phyloP scores from a whole-genome alignment of 35 echinoderm and acorn worm genomes.

The Amphiura filiformis region DNA sequence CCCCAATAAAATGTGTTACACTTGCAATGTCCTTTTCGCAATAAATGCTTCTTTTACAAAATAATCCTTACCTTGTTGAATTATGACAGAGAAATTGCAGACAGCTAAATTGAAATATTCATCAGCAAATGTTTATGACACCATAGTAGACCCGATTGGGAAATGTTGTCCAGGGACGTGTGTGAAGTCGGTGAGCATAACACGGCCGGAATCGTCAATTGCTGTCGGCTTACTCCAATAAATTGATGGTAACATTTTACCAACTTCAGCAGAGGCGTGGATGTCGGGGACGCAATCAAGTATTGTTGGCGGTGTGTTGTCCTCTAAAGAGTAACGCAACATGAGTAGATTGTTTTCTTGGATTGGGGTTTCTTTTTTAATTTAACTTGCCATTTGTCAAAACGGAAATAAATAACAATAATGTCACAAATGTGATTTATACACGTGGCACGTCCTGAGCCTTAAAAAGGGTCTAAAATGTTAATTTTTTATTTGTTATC shows the following conservation, averaged over 20 bases:
- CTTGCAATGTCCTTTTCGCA: too few relatives aligned
- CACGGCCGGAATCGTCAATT: background rate
- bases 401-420: too few relatives aligned
- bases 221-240: background rate
- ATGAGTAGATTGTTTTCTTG: too few relatives aligned
- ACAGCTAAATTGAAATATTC: background rate
- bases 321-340: too few relatives aligned
- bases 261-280: background rate
- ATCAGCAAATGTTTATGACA: background rate
- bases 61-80: background rate
- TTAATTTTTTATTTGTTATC: too few relatives aligned
- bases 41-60: too few relatives aligned
- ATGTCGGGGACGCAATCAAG: background rate
- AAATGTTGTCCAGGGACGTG: background rate
- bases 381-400: too few relatives aligned
- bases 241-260: background rate
- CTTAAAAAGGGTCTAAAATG: too few relatives aligned
- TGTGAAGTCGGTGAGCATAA: background rate
- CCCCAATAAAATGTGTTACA: too few relatives aligned
- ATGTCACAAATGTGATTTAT: too few relatives aligned
- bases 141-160: background rate
- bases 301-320: background rate
- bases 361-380: too few relatives aligned
- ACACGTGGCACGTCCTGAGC: too few relatives aligned
- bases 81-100: background rate